Evolutionary conservation across 2,113 vertebrate genomes (phyloP).

Genomic region (Sula dactylatra): DNA sequence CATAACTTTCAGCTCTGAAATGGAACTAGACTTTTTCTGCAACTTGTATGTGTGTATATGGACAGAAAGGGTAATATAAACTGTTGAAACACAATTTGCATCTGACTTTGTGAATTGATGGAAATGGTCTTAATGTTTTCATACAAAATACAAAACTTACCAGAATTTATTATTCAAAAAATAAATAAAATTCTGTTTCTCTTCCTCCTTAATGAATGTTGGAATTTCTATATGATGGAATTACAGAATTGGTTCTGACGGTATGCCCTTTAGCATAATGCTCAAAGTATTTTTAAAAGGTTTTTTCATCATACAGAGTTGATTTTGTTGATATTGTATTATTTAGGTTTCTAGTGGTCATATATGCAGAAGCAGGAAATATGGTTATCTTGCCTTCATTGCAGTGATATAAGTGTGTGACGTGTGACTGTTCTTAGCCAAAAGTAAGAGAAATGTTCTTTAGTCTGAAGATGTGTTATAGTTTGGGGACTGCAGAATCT

Average conservation of each 20-base stretch:
- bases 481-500: not conserved
- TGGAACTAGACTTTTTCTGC: not conserved
- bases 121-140: not conserved
- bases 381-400: not conserved
- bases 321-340: not conserved
- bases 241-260: not conserved
- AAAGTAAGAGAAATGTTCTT: not conserved
- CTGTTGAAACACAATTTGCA: not conserved
- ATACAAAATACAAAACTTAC: not conserved
- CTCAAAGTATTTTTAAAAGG: not conserved
- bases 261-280: not conserved
- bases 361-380: not conserved
- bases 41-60: fast-evolving
- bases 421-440: not conserved
- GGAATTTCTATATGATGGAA: not conserved
- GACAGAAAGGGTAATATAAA: not conserved
- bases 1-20: not conserved
- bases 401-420: not conserved
- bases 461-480: not conserved
- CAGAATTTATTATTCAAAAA: not conserved
- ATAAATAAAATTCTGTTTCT: not conserved
- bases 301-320: not conserved
- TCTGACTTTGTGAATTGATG: not conserved
- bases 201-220: not conserved
- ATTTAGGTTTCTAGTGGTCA: not conserved